Evolutionary conservation across 2,113 vertebrate species (phyloP), one percentile per base, ranked within the genome.

Genomic region (Psittacara wagleri): DNA sequence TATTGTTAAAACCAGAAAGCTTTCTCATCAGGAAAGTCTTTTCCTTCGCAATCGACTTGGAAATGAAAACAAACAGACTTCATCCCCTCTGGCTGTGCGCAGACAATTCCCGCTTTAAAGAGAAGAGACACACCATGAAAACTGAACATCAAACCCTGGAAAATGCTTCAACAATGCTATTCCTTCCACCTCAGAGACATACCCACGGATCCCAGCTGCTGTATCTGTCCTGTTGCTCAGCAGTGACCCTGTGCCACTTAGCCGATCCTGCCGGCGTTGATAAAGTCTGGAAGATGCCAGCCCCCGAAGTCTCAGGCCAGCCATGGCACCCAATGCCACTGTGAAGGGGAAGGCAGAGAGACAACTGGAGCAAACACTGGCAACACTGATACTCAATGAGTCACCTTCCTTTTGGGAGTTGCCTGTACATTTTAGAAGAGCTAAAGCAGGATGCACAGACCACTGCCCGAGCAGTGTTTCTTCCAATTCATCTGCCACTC

Each of bases 241-340:
- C 28, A 95, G 81, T 2, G 95, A 81, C 37, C 86, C 57, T 7
- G 94, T 59, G 76, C 64, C 87, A 44, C 97, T 97, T 7, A 82
- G 96, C 15, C 95, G 96, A 83, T 96, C 95, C 88, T 97, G 97
- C 51, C 97, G 95, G 66, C 97, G 90, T 31, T 76, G 95, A 33
- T 98, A 98, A 7, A 98, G 97, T 28, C 74, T 96, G 67, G 97
- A 98, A 31, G 95, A 94, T 7, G 97, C 81, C 51, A 98, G 94
- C 7, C 86, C 91, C n/a, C 72, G 67, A 39, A 98, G 97, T 41
- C 94, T 82, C 80, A 92, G 70, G 70, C 63, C 6, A 14, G 97
- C 95, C 97, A 98, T 97, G 90, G 88, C 85, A 94, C 87, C 89
- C 87, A 62, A 6, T 48, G 79, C 87, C 89, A 29, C 91, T 43